Conservation (phyloP, 2,797 vertebrate species). For the Gallirallus australis region DNA sequence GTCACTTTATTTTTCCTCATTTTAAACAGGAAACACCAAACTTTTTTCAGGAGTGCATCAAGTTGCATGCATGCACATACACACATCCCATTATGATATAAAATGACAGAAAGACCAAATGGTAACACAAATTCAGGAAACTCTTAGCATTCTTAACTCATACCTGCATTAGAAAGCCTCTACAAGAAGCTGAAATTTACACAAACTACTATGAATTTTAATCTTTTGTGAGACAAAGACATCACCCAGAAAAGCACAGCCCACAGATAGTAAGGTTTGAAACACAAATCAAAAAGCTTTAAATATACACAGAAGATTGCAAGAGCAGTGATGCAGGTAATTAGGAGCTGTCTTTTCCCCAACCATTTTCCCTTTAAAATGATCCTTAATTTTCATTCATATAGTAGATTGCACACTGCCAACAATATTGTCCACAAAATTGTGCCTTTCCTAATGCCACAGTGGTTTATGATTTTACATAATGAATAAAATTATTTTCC, state of each 20-base stretch:
- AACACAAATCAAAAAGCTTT: not conserved
- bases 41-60: not conserved
- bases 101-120: not conserved
- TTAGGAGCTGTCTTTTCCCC: not conserved
- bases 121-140: not conserved
- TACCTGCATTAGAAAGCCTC: not conserved
- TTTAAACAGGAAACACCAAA: not conserved
- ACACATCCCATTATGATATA: not conserved
- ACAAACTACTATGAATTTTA: not conserved
- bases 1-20: not conserved
- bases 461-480: not conserved
- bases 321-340: not conserved
- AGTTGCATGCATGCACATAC: not conserved
- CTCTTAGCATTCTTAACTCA: not conserved
- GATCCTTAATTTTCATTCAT: not conserved
- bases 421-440: not conserved
- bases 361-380: not conserved
- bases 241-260: not conserved
- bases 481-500: not conserved
- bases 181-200: not conserved
- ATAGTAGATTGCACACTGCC: not conserved
- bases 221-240: not conserved
- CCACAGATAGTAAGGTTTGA: not conserved
- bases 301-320: not conserved
- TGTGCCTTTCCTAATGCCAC: not conserved